Base-by-base conservation (phyloP, 2,888 invertebrate genomes). In the Parnassius smintheus region DNA sequence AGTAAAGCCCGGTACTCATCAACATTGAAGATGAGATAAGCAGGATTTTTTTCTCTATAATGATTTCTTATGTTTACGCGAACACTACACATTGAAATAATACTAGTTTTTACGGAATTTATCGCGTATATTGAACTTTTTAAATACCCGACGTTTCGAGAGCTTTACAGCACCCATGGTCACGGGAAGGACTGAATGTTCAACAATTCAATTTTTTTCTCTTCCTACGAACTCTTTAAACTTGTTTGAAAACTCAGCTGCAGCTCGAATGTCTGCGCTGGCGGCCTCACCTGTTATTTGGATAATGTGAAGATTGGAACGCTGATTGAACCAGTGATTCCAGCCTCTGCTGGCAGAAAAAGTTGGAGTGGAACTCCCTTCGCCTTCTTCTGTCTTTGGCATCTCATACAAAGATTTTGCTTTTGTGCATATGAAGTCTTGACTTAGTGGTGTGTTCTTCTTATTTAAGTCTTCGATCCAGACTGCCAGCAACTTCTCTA, bases 301-400 rank as follows among this genome's bases (percentile, higher is more conserved):
- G 41, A 71, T 65, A 53, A 57, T 71, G 54, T 70, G 68, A 22
- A 62, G 57, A 60, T 71, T 68, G 62, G 59, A 66, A 11, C 71
- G 66, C 50, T 54, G 62, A 61, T 71, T 35, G 35, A 35, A 35
- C 35, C 35, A 7, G 35, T 35, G 72, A 51, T 72, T 71, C 71
- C 70, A 72, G 45, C 71, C 66, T 41, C 64, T 67, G 60, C 69
- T 73, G 56, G 67, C 69, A 59, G 57, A 51, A 62, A 63, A 65
- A 65, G 62, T 35, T 10, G 10, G 46, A 11, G 46, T 46, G 11
- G 52, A 11, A 54, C 49, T 60, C 50, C 56, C 55, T 64, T 56
- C 18, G 4, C 9, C 50, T 50, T 50, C 50, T 50, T 18, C 13
- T 50, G 50, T 1, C 51, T 56, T 64, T 42, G 60, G 25, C 51